These are phyloP conservation scores for Phycodurus eques DNA, from an alignment of 2,113 vertebrate species.

Conservation along the genomic window DNA sequence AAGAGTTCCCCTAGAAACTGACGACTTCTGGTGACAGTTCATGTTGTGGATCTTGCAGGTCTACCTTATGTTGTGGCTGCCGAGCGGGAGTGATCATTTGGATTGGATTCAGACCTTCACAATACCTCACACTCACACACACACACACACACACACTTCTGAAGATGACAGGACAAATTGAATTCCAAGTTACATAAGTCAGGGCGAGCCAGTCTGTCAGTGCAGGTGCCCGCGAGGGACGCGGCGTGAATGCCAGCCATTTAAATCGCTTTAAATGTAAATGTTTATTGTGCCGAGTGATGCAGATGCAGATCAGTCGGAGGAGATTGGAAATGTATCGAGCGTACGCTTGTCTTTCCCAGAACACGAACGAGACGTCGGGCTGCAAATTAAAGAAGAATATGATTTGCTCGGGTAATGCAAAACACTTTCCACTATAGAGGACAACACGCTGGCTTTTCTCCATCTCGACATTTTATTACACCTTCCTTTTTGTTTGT, in stretches of 20 bases:
- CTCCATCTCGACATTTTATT: background rate
- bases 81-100: conserved; percentile 11
- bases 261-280: conserved; percentile 82
- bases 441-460: background rate
- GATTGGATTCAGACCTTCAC: conserved; percentile 33
- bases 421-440: background rate
- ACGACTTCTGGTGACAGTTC: background rate
- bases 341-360: background rate
- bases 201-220: conserved; percentile 30
- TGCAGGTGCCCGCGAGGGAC: conserved; percentile 64
- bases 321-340: background rate
- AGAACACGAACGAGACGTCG: conserved; percentile 6
- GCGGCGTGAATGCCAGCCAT: conserved; percentile 70
- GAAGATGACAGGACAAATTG: conserved; percentile 55
- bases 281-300: conserved; percentile 74
- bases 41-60: background rate
- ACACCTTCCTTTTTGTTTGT: background rate
- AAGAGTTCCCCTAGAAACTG: background rate
- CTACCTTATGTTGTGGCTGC: background rate
- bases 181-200: conserved; percentile 77
- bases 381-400: conserved; percentile 2
- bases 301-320: conserved; percentile 65
- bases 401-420: background rate
- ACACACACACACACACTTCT: conserved; percentile 13
- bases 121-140: conserved; percentile 7